Evolutionary conservation across 2,888 invertebrate genomes (phyloP).

Genomic region (Cecidostiba fungosa): DNA sequence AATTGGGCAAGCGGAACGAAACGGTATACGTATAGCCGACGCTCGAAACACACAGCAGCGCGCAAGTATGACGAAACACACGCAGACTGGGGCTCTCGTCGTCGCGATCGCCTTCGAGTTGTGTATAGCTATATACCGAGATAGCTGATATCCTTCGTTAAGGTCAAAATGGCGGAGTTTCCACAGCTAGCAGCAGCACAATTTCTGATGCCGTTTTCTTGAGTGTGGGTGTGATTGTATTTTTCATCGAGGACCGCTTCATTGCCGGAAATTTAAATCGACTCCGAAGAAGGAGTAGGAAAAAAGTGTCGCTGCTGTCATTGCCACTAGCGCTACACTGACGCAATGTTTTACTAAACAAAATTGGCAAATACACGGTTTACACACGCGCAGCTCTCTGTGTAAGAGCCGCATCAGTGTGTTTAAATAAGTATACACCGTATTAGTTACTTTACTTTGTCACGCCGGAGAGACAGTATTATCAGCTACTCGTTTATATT

Average conservation of each 20-base stretch:
- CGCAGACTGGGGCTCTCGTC: not conserved
- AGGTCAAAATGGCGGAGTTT: slow-evolving; percentile 77
- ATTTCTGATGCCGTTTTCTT: not conserved
- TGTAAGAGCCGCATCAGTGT: too few relatives aligned
- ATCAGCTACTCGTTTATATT: too few relatives aligned
- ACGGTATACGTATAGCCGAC: slow-evolving; percentile 32
- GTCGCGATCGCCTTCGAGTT: slow-evolving; percentile 23
- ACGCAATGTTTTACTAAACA: slow-evolving; percentile 36
- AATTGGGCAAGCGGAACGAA: slow-evolving; percentile 66
- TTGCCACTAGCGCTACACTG: not conserved
- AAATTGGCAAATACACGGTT: slow-evolving; percentile 20
- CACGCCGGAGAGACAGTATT: not conserved
- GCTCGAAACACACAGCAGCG: not conserved
- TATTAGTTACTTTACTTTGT: not conserved
- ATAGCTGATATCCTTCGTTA: slow-evolving; percentile 77
- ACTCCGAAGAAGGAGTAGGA: not conserved
- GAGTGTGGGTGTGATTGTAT: not conserved
- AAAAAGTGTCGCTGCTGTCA: not conserved
- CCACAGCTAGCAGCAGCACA: not conserved
- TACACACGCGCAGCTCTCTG: not conserved
- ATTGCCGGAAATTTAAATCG: not conserved
- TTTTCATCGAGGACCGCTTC: too few relatives aligned
- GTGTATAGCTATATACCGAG: slow-evolving; percentile 63
- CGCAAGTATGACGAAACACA: slow-evolving; percentile 64
- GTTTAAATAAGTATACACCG: not conserved